These are phyloP conservation scores for Galeopsomyia nigrocyanea DNA, from an alignment of 2,888 invertebrate genomes.

Conservation along the genomic window DNA sequence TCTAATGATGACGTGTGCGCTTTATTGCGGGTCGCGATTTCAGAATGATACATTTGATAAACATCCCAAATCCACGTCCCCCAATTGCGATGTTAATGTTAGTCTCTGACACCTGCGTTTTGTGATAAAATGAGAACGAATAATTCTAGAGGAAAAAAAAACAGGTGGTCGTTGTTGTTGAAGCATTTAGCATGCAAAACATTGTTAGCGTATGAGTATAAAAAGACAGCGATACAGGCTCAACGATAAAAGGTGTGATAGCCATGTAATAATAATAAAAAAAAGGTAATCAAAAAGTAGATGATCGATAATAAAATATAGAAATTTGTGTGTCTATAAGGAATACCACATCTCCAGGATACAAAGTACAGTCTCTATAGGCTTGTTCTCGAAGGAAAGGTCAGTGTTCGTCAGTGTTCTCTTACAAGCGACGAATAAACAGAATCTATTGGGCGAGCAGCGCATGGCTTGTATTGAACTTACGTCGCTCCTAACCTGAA, in stretches of 20 bases:
- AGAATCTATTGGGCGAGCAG: constrained; percentile 32
- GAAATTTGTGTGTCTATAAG: too few relatives aligned
- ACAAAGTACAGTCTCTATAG: constrained; percentile 24
- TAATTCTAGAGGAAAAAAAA: neutral
- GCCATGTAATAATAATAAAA: neutral
- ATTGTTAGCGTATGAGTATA: constrained; percentile 24
- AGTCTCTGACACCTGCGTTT: constrained; percentile 6
- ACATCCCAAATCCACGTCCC: too few relatives aligned
- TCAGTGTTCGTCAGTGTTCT: constrained; percentile 22
- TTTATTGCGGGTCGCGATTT: neutral
- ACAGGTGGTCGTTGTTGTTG: constrained; percentile 3
- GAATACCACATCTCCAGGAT: neutral
- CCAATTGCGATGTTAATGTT: too few relatives aligned
- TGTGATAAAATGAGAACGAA: neutral
- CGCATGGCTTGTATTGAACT: constrained; percentile 58
- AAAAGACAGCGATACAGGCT: constrained; percentile 29
- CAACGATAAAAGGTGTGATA: too few relatives aligned
- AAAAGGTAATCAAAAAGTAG: constrained; percentile 5
- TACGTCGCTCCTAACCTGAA: constrained; percentile 66
- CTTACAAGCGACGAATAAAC: constrained; percentile 33
- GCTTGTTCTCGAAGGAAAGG: neutral
- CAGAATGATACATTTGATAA: constrained; percentile 15
- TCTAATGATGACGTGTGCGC: constrained; percentile 4
- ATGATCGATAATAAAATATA: neutral
- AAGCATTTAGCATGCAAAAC: constrained; percentile 12